Evolutionary conservation across 2,888 invertebrate genomes (phyloP), one percentile per base, ranked within the genome.

Genomic region (Hartigia nigra): DNA sequence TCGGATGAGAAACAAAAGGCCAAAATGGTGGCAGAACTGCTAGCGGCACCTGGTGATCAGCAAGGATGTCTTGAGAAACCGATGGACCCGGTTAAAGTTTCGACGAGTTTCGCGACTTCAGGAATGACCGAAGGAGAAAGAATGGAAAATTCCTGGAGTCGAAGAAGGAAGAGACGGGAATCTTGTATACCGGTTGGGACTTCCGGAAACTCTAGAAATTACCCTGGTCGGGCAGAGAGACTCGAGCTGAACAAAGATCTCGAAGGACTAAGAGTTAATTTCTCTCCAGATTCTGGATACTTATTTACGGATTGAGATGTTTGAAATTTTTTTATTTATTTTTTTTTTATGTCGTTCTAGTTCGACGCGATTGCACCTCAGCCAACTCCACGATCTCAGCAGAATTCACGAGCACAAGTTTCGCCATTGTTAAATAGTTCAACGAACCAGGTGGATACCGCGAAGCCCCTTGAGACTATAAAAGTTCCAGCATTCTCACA

Each of bases 21-120:
- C 12, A 84, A 84, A 82, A 88, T 84, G 83, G 85, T 89, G 12
- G 86, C 87, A 0, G 87, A 88, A 78, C 83, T 89, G 69, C 81
- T 88, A 69, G 80, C 83, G 3, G 81, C 82, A 31, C 78, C 84
- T 1, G 36, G 69, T 31, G 76, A 70, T 12, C 72, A 85, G 75
- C 77, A 83, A 55, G 39, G 39, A 55, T 9, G 23, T 23, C 35
- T 82, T 39, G 81, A 84, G 12, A 84, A 86, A 75, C 82, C 84
- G 5, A 77, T 86, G 35, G 85, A 88, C 80, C 83, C 85, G 12
- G 76, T 87, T 34, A 86, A 86, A 83, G 78, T 84, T 23, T 82
- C 84, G 35, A 84, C 79, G 69, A 84, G 82, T 75, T 70, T 79
- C n/a, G 80, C 77, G 39, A 55, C 39, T 55, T 55, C 39, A 2